A percentile compares a stretch with the other conserved stretches of the same genome.
phyloP scores from a whole-genome alignment of 2,113 vertebrate genomes.

The Pterocles orientalis region DNA sequence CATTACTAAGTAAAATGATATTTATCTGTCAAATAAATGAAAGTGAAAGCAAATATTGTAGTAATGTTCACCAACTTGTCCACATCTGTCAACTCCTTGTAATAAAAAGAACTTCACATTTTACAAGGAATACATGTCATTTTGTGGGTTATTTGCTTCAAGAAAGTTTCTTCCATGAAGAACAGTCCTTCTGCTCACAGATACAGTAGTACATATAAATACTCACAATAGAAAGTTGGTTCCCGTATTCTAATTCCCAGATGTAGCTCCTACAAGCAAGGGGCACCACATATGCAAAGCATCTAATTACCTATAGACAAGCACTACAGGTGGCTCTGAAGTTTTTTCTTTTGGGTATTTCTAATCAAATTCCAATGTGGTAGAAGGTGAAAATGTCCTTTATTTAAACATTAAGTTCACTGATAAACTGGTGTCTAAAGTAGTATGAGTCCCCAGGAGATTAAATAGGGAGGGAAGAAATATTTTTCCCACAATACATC shows the following conservation, averaged over 20 bases:
- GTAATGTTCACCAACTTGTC: slow-evolving; percentile 9
- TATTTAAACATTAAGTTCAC: neutral
- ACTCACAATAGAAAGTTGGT: neutral
- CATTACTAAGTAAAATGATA: neutral
- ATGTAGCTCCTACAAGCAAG: neutral
- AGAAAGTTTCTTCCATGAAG: neutral
- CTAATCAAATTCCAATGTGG: neutral
- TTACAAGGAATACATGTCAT: neutral
- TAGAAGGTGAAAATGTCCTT: neutral
- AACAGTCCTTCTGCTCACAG: neutral
- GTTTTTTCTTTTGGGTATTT: neutral
- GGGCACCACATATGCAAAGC: neutral
- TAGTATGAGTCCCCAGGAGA: neutral
- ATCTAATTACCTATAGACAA: neutral
- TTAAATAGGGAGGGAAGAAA: neutral
- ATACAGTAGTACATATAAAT: neutral
- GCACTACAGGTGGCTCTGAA: neutral
- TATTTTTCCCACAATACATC: neutral
- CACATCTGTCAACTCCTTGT: neutral
- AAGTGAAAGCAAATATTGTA: slow-evolving; percentile 13
- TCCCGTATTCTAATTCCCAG: neutral
- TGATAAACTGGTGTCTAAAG: neutral
- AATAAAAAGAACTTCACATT: slow-evolving; percentile 9
- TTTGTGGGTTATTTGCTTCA: neutral
- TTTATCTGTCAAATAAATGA: slow-evolving; percentile 1